A percentile compares a stretch with the other conserved stretches of the same genome.
Conservation (phyloP, 2,888 invertebrate species). For the Cyaniris semiargus region DNA sequence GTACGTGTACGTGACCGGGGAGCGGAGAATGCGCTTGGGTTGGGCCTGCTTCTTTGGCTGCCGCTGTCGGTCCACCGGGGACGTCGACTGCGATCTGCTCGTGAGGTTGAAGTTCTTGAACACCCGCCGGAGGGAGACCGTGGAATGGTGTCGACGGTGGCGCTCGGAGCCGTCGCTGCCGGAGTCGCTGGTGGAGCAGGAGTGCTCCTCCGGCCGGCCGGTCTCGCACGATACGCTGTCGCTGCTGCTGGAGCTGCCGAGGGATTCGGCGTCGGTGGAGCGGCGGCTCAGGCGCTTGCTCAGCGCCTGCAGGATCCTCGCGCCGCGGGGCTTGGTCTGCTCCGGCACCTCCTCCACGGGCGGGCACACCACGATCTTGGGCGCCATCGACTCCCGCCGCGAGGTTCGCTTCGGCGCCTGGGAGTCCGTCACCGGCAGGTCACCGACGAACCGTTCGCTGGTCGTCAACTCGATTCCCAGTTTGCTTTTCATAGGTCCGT, state of each 20-base stretch:
- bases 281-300: constrained; percentile 82
- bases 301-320: constrained; percentile 84
- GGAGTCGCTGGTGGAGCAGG: constrained; percentile 82
- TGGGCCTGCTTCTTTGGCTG: constrained; percentile 81
- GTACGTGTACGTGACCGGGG: constrained; percentile 90
- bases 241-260: constrained; percentile 72
- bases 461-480: constrained; percentile 58
- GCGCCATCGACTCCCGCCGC: constrained; percentile 62
- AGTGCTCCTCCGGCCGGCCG: constrained; percentile 64
- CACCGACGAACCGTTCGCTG: constrained; percentile 62
- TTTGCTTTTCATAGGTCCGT: constrained; percentile 69
- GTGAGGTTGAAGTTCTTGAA: constrained; percentile 85
- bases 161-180: constrained; percentile 82
- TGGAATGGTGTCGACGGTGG: constrained; percentile 74
- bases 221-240: constrained; percentile 68
- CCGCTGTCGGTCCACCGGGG: constrained; percentile 70
- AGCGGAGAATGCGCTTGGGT: constrained; percentile 87
- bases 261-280: constrained; percentile 66
- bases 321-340: constrained; percentile 79
- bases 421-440: constrained; percentile 55
- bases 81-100: constrained; percentile 83
- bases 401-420: constrained; percentile 52
- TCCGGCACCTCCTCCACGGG: constrained; percentile 78
- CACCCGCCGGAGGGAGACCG: constrained; percentile 85
- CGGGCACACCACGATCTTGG: constrained; percentile 74